These are phyloP conservation scores for Rhagonycha lutea DNA, from an alignment of 2,888 invertebrate genomes.

Conservation along the genomic window DNA sequence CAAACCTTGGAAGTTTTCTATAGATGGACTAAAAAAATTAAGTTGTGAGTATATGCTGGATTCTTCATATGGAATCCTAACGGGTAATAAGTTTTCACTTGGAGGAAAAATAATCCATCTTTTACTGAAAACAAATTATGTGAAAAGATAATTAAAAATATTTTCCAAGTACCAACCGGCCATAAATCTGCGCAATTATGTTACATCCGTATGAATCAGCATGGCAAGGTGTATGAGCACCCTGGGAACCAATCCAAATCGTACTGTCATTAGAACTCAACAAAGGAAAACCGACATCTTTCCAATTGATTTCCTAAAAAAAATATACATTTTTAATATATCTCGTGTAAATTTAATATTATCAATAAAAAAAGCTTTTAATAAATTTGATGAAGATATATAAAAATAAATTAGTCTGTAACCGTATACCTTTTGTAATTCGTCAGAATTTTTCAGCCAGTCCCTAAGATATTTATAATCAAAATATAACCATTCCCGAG, in stretches of 20 bases:
- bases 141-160: not conserved
- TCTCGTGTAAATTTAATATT: too few relatives aligned
- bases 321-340: too few relatives aligned
- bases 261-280: constrained; percentile 72
- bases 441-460: constrained; percentile 64
- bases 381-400: constrained; percentile 40
- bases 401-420: not conserved
- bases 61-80: constrained; percentile 93
- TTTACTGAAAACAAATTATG: constrained; percentile 64
- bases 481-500: constrained; percentile 75
- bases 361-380: constrained; percentile 23
- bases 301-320: constrained; percentile 63
- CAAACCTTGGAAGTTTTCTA: constrained; percentile 58
- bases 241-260: constrained; percentile 85
- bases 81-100: constrained; percentile 70
- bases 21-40: constrained; percentile 74
- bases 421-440: constrained; percentile 61
- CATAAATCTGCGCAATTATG: constrained; percentile 85
- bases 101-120: constrained; percentile 92
- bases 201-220: constrained; percentile 94
- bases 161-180: constrained; percentile 63
- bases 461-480: constrained; percentile 82
- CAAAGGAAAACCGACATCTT: constrained; percentile 71
- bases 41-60: constrained; percentile 89
- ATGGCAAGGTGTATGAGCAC: constrained; percentile 93